phyloP scores from a whole-genome alignment of 2,888 invertebrate species.

The Luperina nickerlii region DNA sequence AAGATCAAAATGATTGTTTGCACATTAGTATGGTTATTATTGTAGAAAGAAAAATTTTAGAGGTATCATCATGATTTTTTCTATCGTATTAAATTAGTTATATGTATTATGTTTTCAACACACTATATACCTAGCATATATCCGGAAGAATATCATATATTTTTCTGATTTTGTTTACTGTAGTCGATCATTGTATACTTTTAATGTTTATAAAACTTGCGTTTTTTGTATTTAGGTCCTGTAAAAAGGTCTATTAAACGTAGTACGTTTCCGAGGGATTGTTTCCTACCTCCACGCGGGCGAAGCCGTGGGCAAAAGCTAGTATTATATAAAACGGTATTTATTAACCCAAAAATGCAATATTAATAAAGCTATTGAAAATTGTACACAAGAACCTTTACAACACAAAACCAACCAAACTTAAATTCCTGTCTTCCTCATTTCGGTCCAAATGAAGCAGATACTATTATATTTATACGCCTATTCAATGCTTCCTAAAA shows the following conservation, averaged over 20 bases:
- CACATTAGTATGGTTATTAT: too few relatives aligned
- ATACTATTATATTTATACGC: constrained; percentile 38
- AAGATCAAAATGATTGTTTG: too few relatives aligned
- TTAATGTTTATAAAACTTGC: too few relatives aligned
- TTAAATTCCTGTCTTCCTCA: constrained; percentile 8
- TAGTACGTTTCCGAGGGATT: not conserved
- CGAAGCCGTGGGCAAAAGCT: not conserved
- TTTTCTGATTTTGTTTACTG: too few relatives aligned
- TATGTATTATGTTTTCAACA: too few relatives aligned
- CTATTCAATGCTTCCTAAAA: constrained; percentile 52
- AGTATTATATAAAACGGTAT: not conserved
- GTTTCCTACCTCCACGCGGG: not conserved
- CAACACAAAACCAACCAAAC: not conserved
- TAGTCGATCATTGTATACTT: too few relatives aligned
- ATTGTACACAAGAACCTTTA: not conserved
- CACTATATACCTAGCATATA: too few relatives aligned
- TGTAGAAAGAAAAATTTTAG: too few relatives aligned
- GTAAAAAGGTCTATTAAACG: not conserved
- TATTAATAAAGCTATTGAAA: not conserved
- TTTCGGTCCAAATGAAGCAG: constrained; percentile 33
- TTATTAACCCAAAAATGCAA: not conserved
- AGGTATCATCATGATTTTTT: too few relatives aligned
- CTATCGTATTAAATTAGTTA: too few relatives aligned
- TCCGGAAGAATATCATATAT: too few relatives aligned
- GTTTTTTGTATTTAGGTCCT: too few relatives aligned